Evolutionary conservation across 2,797 vertebrate species (phyloP).

Genomic region (Geotrypetes seraphini): DNA sequence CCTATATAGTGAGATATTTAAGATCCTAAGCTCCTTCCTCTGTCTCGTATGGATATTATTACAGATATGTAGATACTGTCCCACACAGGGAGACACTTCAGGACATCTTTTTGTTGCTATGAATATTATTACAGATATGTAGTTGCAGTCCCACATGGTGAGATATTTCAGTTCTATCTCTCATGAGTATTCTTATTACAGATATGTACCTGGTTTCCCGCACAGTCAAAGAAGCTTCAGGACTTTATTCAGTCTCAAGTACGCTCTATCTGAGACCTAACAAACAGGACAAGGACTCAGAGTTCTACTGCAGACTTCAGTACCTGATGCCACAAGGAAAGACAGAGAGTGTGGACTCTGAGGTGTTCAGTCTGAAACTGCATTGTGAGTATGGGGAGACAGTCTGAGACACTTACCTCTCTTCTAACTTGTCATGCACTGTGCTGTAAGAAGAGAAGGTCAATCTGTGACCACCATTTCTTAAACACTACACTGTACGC

Average conservation of each 20-base stretch:
- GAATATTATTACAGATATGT: too few relatives aligned
- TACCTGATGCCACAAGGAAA: slow-evolving; percentile 47
- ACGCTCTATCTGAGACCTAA: slow-evolving; percentile 56
- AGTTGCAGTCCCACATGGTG: too few relatives aligned
- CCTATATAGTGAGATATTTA: too few relatives aligned
- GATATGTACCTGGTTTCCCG: slow-evolving; percentile 59
- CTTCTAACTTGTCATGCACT: not conserved
- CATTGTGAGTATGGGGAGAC: slow-evolving; percentile 69
- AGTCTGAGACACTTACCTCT: not conserved
- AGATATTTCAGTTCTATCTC: too few relatives aligned
- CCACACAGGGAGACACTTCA: too few relatives aligned
- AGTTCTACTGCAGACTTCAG: slow-evolving; percentile 61
- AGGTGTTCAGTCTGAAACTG: slow-evolving; percentile 56
- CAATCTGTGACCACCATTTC: too few relatives aligned
- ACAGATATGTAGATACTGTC: too few relatives aligned
- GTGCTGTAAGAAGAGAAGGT: not conserved
- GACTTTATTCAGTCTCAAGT: slow-evolving; percentile 62
- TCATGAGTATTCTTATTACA: slow-evolving; percentile 34
- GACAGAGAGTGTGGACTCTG: slow-evolving; percentile 41
- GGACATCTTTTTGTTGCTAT: too few relatives aligned
- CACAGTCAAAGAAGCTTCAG: slow-evolving; percentile 66
- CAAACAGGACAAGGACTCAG: slow-evolving; percentile 60
- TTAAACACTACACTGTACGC: too few relatives aligned
- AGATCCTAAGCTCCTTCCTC: too few relatives aligned
- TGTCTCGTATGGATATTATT: too few relatives aligned